phyloP scores from a whole-genome alignment of 2,113 vertebrate genomes.

The Xiphophorus hellerii region DNA sequence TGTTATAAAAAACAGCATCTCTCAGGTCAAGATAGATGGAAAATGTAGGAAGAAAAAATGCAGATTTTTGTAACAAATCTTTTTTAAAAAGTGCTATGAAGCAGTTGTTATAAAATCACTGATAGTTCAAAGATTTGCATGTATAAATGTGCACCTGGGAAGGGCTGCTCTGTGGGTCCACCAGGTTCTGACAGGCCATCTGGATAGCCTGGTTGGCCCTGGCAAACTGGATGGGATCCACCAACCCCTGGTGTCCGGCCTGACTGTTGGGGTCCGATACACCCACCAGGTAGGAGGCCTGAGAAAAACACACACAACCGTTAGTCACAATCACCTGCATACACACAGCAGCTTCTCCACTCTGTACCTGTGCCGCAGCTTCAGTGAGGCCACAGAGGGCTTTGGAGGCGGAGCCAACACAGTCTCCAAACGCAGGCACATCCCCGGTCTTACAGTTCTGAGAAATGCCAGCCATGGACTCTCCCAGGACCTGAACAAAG shows the following conservation, averaged over 20 bases:
- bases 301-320: constrained; percentile 9
- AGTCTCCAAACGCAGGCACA: constrained; percentile 91
- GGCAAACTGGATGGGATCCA: constrained; percentile 97
- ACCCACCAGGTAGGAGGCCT: constrained; percentile 96
- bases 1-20: background rate
- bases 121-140: background rate
- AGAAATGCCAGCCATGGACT: constrained; percentile 98
- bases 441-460: constrained; percentile 96
- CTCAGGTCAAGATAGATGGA: too few relatives aligned
- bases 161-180: constrained; percentile 94
- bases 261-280: constrained; percentile 98
- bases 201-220: constrained; percentile 98
- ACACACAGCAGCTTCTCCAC: background rate
- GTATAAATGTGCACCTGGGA: constrained; percentile 86
- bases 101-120: background rate
- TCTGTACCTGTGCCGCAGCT: constrained; percentile 92
- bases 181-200: constrained; percentile 97
- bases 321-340: background rate
- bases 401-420: constrained; percentile 94
- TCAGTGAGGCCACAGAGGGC: constrained; percentile 96
- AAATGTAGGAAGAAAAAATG: background rate
- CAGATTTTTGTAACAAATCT: background rate
- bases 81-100: background rate
- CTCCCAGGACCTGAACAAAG: constrained; percentile 89
- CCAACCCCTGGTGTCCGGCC: constrained; percentile 94